These are phyloP conservation scores for Ichneumon xanthorius DNA, from an alignment of 2,888 invertebrate genomes.

Conservation along the genomic window DNA sequence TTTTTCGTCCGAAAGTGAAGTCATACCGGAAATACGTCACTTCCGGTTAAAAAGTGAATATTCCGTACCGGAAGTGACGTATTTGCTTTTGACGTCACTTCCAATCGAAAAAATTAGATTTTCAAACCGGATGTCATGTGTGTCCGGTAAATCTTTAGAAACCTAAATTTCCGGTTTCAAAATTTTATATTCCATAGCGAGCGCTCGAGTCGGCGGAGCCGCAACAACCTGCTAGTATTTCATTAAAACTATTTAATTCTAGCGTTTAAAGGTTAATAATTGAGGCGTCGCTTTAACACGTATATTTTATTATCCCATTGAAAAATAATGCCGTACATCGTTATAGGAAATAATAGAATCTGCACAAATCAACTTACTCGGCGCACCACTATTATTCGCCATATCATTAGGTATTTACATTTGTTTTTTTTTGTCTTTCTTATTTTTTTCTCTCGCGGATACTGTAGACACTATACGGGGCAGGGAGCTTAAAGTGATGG, in stretches of 20 bases:
- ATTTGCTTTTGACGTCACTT: too few relatives aligned
- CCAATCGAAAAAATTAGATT: too few relatives aligned
- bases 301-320: constrained; percentile 83
- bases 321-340: constrained; percentile 83
- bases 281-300: constrained; percentile 77
- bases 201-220: too few relatives aligned
- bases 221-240: too few relatives aligned
- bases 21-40: too few relatives aligned
- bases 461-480: constrained; percentile 35
- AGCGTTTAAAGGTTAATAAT: constrained; percentile 31
- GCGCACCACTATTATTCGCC: constrained; percentile 81
- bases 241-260: background rate
- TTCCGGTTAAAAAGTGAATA: too few relatives aligned
- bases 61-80: too few relatives aligned
- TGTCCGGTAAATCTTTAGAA: too few relatives aligned
- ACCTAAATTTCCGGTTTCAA: too few relatives aligned
- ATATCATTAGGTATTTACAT: constrained; percentile 79
- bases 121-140: too few relatives aligned
- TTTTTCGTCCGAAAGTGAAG: background rate
- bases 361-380: constrained; percentile 83
- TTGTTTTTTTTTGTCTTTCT: constrained; percentile 63
- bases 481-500: constrained; percentile 25
- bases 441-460: constrained; percentile 49
- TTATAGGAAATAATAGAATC: constrained; percentile 83
- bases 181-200: too few relatives aligned